Conservation (phyloP, 1,140 invertebrate species). For the Venturia canescens region DNA sequence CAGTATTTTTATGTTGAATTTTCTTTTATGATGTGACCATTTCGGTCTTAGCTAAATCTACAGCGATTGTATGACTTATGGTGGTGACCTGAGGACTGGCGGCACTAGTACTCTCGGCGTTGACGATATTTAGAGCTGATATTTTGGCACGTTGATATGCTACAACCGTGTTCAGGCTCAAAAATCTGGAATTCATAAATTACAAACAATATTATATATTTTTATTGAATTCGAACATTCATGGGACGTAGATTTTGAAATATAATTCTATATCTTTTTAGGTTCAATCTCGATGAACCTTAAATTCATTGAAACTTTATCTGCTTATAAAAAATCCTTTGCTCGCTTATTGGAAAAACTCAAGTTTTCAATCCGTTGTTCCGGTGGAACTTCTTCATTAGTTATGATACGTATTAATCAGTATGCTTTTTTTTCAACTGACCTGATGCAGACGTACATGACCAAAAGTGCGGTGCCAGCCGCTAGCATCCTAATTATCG, state of each 20-base stretch:
- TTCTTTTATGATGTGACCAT: conserved; percentile 48
- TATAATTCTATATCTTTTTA: no score
- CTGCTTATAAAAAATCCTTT: no score
- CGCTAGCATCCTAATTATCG: conserved; percentile 86
- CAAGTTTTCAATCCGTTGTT: no score
- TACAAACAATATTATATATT: conserved; percentile 6
- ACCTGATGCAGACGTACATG: conserved; percentile 91
- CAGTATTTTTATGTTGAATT: neutral
- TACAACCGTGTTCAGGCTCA: conserved; percentile 90
- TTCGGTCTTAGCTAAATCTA: conserved; percentile 71
- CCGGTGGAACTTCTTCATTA: no score
- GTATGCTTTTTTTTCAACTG: conserved; percentile 52
- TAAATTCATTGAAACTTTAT: no score
- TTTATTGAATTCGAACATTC: no score
- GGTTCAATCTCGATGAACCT: no score
- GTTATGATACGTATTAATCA: no score
- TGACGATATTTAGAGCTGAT: conserved; percentile 89
- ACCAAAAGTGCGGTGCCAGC: conserved; percentile 88
- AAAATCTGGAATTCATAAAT: conserved; percentile 78
- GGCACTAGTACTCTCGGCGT: conserved; percentile 56
- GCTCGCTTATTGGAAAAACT: no score
- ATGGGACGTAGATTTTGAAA: no score
- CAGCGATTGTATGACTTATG: conserved; percentile 77
- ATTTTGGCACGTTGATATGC: conserved; percentile 93
- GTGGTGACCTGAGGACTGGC: conserved; percentile 75